A percentile compares a stretch with the other conserved stretches of the same genome.
These are phyloP conservation scores for Protula sp. DNA, from an alignment of 2,888 invertebrate genomes.

Conservation along the genomic window DNA sequence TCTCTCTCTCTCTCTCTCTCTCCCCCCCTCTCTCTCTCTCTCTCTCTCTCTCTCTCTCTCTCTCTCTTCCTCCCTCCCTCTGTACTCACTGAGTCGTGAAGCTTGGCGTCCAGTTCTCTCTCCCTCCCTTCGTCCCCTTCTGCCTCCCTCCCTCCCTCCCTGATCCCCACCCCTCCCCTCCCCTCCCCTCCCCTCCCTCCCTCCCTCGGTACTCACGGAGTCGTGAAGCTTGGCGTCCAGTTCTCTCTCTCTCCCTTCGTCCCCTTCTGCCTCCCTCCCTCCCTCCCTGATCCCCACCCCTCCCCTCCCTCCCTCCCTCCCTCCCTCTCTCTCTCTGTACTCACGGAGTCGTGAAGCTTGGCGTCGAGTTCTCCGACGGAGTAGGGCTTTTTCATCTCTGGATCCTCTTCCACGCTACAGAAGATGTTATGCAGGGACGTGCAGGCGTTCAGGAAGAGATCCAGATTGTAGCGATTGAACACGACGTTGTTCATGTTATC, in stretches of 20 bases:
- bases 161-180: not conserved
- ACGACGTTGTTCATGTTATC: not conserved
- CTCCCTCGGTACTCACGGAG: not conserved
- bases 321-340: not conserved
- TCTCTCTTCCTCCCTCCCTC: too few relatives aligned
- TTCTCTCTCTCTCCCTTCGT: too few relatives aligned
- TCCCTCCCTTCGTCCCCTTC: too few relatives aligned
- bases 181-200: not conserved
- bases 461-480: not conserved
- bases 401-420: not conserved
- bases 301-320: not conserved
- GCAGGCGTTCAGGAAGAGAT: too few relatives aligned
- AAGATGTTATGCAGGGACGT: too few relatives aligned
- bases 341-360: not conserved
- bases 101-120: not conserved
- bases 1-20: too few relatives aligned
- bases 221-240: too few relatives aligned
- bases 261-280: not conserved
- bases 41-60: too few relatives aligned
- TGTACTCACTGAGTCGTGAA: too few relatives aligned
- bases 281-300: not conserved
- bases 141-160: too few relatives aligned
- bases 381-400: not conserved
- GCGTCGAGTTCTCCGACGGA: not conserved
- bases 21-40: too few relatives aligned